Base-by-base conservation (phyloP, 2,113 vertebrate genomes). In the Fregata magnificens region DNA sequence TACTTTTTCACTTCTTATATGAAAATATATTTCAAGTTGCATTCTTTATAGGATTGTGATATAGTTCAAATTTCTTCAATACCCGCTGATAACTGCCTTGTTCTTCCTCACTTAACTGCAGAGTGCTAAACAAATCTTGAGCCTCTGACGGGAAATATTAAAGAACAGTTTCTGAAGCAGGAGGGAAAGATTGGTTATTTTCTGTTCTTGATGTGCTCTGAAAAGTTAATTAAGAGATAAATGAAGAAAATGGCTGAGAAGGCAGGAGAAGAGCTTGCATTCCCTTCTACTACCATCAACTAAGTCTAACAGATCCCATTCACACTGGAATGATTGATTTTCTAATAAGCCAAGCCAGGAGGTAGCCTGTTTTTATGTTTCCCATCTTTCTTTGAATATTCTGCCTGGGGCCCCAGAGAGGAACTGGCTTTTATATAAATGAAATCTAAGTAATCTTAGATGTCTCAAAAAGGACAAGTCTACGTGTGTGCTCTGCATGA, bases 371-470 rank as follows among this genome's bases (percentile, higher is more conserved):
- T 89, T 92, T 96, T 84, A 74, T 82, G 32, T 84, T 84, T 94
- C n/a, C 24, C 34, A 28, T 96, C 50, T 91, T 88, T 88, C 85
- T 82, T 95, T 71, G 86, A 93, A 82, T 91, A 95, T 59, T 86
- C 61, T 79, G 31, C 29, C 65, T 69, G 47, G 9, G 34, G 10
- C 8, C 26, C 13, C 28, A 79, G 31, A 56, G 58, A 82, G 16
- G 31, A 85, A 13, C 13, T 69, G 44, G 5, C 9, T 93, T 84
- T 76, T 93, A 25, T 63, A 44, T 19, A 93, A 85, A 91, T 79
- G 47, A 93, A 76, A 12, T 44, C 38, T 71, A 47, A 83, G 31
- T 88, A 83, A 86, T 88, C 49, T 92, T 77, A 56, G 49, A 45
- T 5, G 18, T 90, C 67, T 72, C 62, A 61, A 62, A 85, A 92